phyloP scores from a whole-genome alignment of 2,113 vertebrate genomes.

The Lamprotornis superbus region DNA sequence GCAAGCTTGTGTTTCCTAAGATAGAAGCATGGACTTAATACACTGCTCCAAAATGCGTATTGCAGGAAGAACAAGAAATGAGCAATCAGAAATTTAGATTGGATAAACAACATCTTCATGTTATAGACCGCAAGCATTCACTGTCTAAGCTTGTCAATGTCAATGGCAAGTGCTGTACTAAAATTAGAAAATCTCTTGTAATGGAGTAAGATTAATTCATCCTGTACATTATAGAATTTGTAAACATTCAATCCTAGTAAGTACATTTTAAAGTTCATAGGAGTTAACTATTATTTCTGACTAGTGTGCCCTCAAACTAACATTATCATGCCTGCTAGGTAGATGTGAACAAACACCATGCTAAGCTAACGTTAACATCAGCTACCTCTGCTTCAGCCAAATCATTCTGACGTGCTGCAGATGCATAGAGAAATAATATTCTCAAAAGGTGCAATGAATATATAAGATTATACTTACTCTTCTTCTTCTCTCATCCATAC shows the following conservation, averaged over 20 bases:
- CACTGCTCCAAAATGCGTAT: background rate
- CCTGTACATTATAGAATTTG: background rate
- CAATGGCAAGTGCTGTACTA: background rate
- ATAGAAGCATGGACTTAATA: background rate
- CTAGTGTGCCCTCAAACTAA: background rate
- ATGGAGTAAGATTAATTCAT: background rate
- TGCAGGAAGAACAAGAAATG: background rate
- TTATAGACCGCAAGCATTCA: background rate
- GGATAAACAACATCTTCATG: background rate
- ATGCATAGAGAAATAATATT: background rate
- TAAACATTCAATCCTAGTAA: background rate
- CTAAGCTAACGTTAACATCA: background rate
- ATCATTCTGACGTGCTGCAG: background rate
- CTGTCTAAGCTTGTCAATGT: background rate
- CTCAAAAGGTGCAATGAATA: background rate
- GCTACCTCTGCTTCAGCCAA: background rate
- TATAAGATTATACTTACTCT: slow-evolving; percentile 71
- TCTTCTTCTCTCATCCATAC: slow-evolving; percentile 90
- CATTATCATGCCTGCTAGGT: background rate
- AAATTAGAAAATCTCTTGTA: background rate
- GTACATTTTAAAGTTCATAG: background rate
- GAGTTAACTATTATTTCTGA: background rate
- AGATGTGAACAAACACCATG: background rate
- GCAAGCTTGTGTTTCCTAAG: background rate
- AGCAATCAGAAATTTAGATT: background rate